A percentile compares a stretch with the other conserved stretches of the same genome.
Evolutionary conservation across 1,140 invertebrate species (phyloP).

Genomic region (Lepidurus apus): DNA sequence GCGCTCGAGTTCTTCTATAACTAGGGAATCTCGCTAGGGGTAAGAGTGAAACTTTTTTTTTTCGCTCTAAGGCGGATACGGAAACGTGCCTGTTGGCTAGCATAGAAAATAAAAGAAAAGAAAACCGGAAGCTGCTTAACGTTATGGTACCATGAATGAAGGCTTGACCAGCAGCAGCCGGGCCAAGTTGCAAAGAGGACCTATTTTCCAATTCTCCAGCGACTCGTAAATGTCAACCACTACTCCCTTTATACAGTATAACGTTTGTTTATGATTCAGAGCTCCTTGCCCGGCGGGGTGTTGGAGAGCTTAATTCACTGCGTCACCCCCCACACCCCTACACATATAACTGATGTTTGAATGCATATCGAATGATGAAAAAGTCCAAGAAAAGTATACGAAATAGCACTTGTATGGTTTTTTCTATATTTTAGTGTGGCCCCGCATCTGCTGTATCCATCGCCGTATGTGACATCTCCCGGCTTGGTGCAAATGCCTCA

Average conservation of each 20-base stretch:
- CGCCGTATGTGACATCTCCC: slow-evolving; percentile 32
- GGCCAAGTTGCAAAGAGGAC: too few relatives aligned
- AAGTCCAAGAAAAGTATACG: background rate
- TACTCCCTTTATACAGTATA: too few relatives aligned
- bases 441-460: slow-evolving; percentile 32
- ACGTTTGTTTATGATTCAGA: too few relatives aligned
- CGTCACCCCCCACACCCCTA: too few relatives aligned
- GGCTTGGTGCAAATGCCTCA: slow-evolving; percentile 31
- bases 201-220: too few relatives aligned
- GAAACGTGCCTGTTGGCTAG: background rate
- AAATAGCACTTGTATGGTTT: background rate
- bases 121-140: background rate
- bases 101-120: background rate
- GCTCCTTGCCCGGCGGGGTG: too few relatives aligned
- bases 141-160: background rate
- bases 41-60: background rate
- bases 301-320: too few relatives aligned
- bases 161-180: background rate
- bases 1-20: background rate
- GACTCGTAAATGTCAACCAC: too few relatives aligned
- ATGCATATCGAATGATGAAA: too few relatives aligned
- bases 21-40: background rate
- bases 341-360: too few relatives aligned
- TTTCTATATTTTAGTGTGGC: background rate
- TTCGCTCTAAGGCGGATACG: background rate